Evolutionary conservation across 2,888 invertebrate species (phyloP), one percentile per base, ranked within the genome.

Genomic region (Eupithecia centaureata): DNA sequence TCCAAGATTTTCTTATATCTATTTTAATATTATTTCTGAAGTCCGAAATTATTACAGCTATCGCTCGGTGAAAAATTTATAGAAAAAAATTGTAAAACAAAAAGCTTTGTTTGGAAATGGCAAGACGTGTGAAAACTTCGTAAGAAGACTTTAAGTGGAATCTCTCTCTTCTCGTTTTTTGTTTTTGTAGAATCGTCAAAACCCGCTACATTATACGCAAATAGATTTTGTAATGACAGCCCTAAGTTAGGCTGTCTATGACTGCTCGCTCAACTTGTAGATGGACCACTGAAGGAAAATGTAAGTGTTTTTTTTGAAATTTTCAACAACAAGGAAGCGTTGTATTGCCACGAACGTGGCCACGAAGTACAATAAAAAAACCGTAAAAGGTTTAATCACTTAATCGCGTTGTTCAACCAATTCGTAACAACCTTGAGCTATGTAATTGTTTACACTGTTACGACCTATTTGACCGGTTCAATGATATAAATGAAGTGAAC

Each of bases 61-160:
- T 75, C 73, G 72, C 67, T 73, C 68, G 65, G 69, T 67, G 57
- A 65, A 68, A 69, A 69, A 69, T 67, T 73, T 65, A 63, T 61
- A 66, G 67, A 70, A 74, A 70, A 76, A 67, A 72, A 74, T 71
- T 71, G 70, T 63, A 28, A 65, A 70, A 67, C 65, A 71, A 68
- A 74, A 73, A 72, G 60, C 71, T 73, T 71, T 47, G 47, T 56
- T 60, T 18, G 56, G 56, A 65, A 64, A 58, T 64, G 62, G 42
- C 18, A 60, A 52, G 63, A 65, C 42, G 35, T 58, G 65, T 67
- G 68, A 70, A 70, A 52, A 56, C 62, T 70, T 70, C 65, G 63
- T 64, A 74, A 75, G 70, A 73, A 77, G 71, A 74, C 67, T 65
- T 71, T 59, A 72, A 76, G 68, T 70, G 72, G 70, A 75, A 76